Base-by-base conservation (phyloP, 2,113 vertebrate genomes). In the Anarhynchus alexandrinus region DNA sequence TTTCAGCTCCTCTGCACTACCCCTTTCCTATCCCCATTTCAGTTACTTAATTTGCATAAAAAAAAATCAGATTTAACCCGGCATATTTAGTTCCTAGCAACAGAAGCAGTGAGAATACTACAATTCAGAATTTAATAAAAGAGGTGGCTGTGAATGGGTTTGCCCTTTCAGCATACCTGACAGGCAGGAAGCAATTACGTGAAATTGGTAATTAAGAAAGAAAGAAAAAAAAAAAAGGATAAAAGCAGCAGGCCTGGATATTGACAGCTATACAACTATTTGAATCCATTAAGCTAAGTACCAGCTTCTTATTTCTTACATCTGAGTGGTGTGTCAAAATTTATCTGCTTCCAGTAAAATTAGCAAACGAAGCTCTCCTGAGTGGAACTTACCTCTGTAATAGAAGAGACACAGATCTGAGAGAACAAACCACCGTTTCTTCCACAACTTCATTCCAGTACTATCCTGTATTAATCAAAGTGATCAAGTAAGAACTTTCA, bases 371-470 rank as follows among this genome's bases (percentile, higher is more conserved):
- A 62, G n/a, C 64, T 51, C 25, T 45, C n/a, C 45, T 59, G 45
- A 78, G 57, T 15, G 19, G 42, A 78, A 95, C 98, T 99, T 93
- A 99, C 99, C 99, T 98, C 99, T 98, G 94, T 99, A 99, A 96
- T 99, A 99, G 96, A 99, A 99, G 94, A 99, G 99, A 90, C 99
- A 99, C 70, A 99, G 98, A 94, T 99, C 99, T 9, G 98, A 99
- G 74, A 99, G 98, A 94, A 99, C 99, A 77, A 99, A 99, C 99
- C 99, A 99, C 43, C 99, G 97, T 88, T 99, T 99, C 96, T 99
- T 99, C 99, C 99, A 99, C 55, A 99, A 97, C 96, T 99, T 99
- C 99, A 99, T 99, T 38, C 99, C 99, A 25, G 99, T 99, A 38
- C 99, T 99, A 90, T 99, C 99, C 99, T 99, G 93, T 23, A 95